Evolutionary conservation across 1,140 invertebrate genomes (phyloP).

Genomic region (Vanessa tameamea): DNA sequence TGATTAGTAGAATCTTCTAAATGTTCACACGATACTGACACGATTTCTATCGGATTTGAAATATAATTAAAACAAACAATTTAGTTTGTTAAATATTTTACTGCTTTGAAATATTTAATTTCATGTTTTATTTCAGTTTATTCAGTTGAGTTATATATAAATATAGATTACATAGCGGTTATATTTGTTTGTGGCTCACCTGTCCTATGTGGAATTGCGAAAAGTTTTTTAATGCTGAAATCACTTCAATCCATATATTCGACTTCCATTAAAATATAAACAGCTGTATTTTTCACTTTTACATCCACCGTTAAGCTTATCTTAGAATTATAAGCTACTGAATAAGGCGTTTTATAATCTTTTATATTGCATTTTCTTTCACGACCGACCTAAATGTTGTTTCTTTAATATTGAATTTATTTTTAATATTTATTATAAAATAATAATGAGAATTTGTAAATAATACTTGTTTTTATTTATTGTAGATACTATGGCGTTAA

Average conservation of each 20-base stretch:
- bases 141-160: too few species aligned
- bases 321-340: background rate
- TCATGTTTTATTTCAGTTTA: too few species aligned
- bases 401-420: background rate
- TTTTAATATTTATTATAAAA: conserved; percentile 27
- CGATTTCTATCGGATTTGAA: background rate
- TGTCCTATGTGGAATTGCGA: background rate
- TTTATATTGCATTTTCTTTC: conserved; percentile 4
- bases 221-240: background rate
- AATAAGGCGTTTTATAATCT: background rate
- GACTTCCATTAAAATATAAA: background rate
- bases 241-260: background rate
- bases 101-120: too few species aligned
- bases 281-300: background rate
- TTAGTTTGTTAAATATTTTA: background rate
- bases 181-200: too few species aligned
- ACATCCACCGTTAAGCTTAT: background rate
- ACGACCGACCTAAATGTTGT: background rate
- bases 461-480: conserved; percentile 58
- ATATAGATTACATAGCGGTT: too few species aligned
- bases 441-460: conserved; percentile 52
- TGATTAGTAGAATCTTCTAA: conserved; percentile 9
- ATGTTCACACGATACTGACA: background rate
- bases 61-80: background rate
- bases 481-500: conserved; percentile 59